phyloP scores from a whole-genome alignment of 2,888 invertebrate species.

The Caenorhabditis drosophilae region DNA sequence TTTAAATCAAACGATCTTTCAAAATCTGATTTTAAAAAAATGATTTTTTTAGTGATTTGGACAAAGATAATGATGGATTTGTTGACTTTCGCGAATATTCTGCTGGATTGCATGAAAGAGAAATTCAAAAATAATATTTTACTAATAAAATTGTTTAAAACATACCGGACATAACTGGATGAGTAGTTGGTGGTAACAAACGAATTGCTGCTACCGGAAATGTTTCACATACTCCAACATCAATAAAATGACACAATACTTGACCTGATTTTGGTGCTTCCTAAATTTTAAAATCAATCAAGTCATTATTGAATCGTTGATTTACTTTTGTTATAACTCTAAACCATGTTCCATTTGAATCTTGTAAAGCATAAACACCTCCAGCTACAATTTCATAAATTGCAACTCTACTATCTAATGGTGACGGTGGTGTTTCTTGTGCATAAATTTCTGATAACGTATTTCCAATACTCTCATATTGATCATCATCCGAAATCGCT shows the following conservation, averaged over 20 bases:
- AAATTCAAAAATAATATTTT: no score
- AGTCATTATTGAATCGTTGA: background rate
- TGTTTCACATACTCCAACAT: constrained; percentile 48
- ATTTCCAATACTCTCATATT: constrained; percentile 30
- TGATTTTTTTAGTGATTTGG: constrained; percentile 14
- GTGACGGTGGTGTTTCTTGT: constrained; percentile 25
- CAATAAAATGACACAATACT: constrained; percentile 48
- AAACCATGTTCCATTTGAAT: constrained; percentile 51
- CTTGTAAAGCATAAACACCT: constrained; percentile 51
- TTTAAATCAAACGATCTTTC: background rate
- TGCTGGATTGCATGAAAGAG: constrained; percentile 8
- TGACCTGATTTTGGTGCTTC: constrained; percentile 43
- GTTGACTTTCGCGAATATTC: constrained; percentile 25
- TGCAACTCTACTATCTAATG: constrained; percentile 38
- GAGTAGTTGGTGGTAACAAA: constrained; percentile 36
- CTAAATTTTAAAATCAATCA: constrained; percentile 4
- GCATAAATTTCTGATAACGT: constrained; percentile 30
- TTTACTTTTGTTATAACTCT: constrained; percentile 43
- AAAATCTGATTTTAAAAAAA: background rate
- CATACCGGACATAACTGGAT: constrained; percentile 43
- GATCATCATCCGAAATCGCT: constrained; percentile 27
- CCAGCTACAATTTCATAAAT: constrained; percentile 51
- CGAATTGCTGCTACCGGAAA: constrained; percentile 45
- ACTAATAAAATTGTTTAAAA: constrained; percentile 1
- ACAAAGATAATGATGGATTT: constrained; percentile 14